Base-by-base conservation (phyloP, 2,888 invertebrate species). In the Crematogaster levior region DNA sequence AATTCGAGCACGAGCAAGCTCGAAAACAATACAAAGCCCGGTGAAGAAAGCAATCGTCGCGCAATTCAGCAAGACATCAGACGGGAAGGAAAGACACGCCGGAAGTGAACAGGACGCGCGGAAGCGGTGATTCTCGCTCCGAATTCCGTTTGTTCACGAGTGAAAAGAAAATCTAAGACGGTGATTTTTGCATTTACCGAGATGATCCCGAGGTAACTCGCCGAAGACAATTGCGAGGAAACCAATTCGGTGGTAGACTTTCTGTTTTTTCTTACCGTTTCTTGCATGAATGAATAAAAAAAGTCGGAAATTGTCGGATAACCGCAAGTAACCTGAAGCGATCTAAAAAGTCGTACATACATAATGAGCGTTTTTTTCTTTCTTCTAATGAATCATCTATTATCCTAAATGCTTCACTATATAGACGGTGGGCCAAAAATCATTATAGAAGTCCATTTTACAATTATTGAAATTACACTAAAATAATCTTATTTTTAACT, bases 31-130 rank as follows among this genome's bases (percentile, higher is more conserved):
- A 58, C 60, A 77, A 73, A 83, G 70, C 48, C 56, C 18, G 56
- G 48, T 18, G 24, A 68, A 63, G 70, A 70, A 82, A 73, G 88
- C 83, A 86, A 86, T 88, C 81, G 86, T 73, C 56, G 34, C 63
- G 70, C 84, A 84, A 88, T 82, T 86, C 84, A 83, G 74, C 74
- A 48, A 27, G 37, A 70, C 53, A 70, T 70, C 37, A 51, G 53
- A 21, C 43, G 77, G 53, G 10, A 30, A 40, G 77, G 30, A 77
- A 77, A 77, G n/a, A n/a, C n/a, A 68, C 18, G 68, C 68, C 53
- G 40, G 53, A 56, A 68, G 68, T 21, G 77, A 68, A 77, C 68
- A 77, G 75, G 75, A 66, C 46, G 73, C 46, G 73, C 46, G 58
- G 60, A 74, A 72, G n/a, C 43, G 79, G 34, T 65, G 51, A 24